Conservation (phyloP, 2,113 vertebrate species). For the Serilophus lunatus region DNA sequence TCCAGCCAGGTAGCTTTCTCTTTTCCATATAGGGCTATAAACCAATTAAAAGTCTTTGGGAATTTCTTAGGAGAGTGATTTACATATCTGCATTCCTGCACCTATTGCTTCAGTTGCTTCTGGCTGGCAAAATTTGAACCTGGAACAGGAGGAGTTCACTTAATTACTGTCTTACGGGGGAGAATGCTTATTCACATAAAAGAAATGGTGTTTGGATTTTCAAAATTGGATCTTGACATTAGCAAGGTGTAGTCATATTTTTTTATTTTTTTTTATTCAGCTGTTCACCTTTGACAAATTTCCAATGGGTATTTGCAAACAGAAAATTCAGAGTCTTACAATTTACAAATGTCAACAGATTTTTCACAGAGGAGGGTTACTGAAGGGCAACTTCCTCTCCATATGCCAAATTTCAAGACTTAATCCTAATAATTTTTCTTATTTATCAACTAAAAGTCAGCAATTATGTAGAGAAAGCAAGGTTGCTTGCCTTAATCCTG, state of each 20-base stretch:
- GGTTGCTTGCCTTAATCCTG: background rate
- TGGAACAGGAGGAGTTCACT: background rate
- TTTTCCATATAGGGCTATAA: background rate
- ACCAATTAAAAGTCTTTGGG: background rate
- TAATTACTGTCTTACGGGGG: background rate
- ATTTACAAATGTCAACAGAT: background rate
- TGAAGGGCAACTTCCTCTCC: background rate
- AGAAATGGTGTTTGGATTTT: background rate
- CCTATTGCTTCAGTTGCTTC: background rate
- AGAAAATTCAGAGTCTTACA: background rate
- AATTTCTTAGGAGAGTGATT: background rate
- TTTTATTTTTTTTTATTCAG: background rate
- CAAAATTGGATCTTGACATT: background rate
- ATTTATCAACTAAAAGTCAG: background rate
- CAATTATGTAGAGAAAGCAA: background rate
- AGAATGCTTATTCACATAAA: background rate
- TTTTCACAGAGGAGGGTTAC: background rate
- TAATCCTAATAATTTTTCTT: background rate
- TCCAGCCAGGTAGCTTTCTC: background rate
- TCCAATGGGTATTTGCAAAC: background rate
- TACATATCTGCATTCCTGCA: background rate
- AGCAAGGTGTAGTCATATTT: background rate
- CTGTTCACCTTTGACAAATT: background rate
- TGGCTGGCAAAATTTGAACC: background rate
- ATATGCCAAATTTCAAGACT: background rate